These are phyloP conservation scores for Lanius ludovicianus DNA, from an alignment of 2,113 vertebrate species.

Conservation along the genomic window DNA sequence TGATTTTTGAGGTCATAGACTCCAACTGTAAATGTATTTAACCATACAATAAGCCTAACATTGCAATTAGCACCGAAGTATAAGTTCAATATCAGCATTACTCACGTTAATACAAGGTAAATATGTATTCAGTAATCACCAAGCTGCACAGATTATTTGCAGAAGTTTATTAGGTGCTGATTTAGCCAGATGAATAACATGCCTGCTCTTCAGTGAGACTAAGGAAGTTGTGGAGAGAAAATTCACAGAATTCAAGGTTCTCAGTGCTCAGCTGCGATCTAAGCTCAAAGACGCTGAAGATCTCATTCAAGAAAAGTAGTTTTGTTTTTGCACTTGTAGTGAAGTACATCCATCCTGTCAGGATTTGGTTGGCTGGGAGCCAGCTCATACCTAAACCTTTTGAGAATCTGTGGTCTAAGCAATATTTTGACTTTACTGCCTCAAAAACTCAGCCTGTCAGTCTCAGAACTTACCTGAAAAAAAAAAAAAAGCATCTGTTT, in stretches of 20 bases:
- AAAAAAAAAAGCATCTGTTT: not conserved
- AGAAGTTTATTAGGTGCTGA: not conserved
- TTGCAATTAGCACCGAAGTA: not conserved
- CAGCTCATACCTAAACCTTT: not conserved
- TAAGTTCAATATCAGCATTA: not conserved
- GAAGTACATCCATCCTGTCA: not conserved
- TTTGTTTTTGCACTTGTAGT: not conserved
- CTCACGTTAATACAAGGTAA: not conserved
- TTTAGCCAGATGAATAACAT: not conserved
- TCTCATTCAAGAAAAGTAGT: not conserved
- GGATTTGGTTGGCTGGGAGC: not conserved
- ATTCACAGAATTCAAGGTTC: not conserved
- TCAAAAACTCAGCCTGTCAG: not conserved
- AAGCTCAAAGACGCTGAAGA: not conserved
- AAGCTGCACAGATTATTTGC: not conserved
- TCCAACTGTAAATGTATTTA: not conserved
- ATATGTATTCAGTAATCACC: not conserved
- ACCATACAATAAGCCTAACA: not conserved
- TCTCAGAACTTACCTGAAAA: not conserved
- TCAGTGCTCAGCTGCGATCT: not conserved
- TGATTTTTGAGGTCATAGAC: not conserved
- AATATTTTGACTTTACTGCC: not conserved
- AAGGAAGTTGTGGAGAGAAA: not conserved
- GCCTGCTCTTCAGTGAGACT: not conserved
- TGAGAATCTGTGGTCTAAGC: not conserved